Base-by-base conservation (phyloP, 2,888 invertebrate species). In the Microctonus aethiopoides region DNA sequence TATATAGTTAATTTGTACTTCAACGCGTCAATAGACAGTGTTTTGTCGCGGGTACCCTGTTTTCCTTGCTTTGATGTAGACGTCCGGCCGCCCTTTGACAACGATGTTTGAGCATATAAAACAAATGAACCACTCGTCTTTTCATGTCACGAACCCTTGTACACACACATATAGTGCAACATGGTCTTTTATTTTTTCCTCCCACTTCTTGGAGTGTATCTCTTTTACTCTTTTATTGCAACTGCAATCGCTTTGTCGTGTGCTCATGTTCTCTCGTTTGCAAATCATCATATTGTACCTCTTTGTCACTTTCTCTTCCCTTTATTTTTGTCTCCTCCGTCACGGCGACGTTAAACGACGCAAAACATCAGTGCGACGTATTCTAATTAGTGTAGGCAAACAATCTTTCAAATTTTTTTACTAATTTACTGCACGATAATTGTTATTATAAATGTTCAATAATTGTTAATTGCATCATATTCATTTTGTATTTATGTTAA, bases 321-420 rank as follows among this genome's bases (percentile, higher is more conserved):
- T 60, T 70, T 66, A 57, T 52, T 67, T 67, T 57, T 68, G 59
- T 68, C 70, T 70, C 34, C 56, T 56, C n/a, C 62, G 59, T 68
- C 65, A 70, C 66, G 78, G 68, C 74, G 73, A 70, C 56, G 71
- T 75, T 79, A 79, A 80, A 75, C 81, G 78, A 79, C 77, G 80
- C 80, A 78, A 79, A 41, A 61, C 61, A 46, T 24, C 34, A 46
- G 46, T 46, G 76, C 78, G 75, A 72, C 76, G 75, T 75, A 78
- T 77, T 79, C 83, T 83, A 83, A 83, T 83, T 83, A 83, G 82
- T 80, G 79, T 57, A 16, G 46, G 26, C 13, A 36, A 46, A 11
- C 11, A 64, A 63, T 68, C 62, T 41, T 39, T 34, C 5, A 22
- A 26, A 54, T 54, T 54, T 56, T 39, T 26, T 13, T 34, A 29